Percentiles rank a stretch among this genome's conserved stretches.
phyloP scores from a whole-genome alignment of 2,888 invertebrate species.

The Polydrusus tereticollis region DNA sequence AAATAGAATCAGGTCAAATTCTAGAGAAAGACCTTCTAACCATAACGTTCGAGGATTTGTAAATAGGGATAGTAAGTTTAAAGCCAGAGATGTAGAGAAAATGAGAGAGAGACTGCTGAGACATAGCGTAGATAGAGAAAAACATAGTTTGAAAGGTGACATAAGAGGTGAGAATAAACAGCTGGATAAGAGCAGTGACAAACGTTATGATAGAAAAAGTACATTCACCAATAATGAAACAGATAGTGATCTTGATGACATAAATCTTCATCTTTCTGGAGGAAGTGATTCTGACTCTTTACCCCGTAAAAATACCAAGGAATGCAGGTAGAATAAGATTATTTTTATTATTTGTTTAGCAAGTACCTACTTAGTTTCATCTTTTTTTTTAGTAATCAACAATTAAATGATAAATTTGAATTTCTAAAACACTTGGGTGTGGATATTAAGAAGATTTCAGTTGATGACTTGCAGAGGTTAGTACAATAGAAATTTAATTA shows the following conservation, averaged over 20 bases:
- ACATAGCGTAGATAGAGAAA: neutral
- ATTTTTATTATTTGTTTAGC: no score
- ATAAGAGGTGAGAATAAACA: neutral
- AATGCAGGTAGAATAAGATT: neutral
- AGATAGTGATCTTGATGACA: constrained; percentile 11
- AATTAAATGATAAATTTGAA: no score
- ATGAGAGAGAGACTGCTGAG: constrained; percentile 1
- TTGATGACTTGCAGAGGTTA: no score
- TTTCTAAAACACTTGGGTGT: no score
- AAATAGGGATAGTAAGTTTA: neutral
- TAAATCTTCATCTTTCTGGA: constrained; percentile 12
- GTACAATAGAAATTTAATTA: no score
- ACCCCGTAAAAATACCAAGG: neutral
- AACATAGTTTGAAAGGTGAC: neutral
- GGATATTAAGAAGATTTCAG: no score
- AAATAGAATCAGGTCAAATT: neutral
- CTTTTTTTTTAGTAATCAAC: no score
- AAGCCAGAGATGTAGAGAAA: neutral
- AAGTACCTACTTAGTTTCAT: no score
- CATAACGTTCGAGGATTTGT: neutral
- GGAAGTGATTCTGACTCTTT: constrained; percentile 8
- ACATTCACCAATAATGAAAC: neutral
- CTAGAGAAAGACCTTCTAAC: neutral
- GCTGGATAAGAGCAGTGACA: neutral
- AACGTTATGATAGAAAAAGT: neutral